A percentile compares a stretch with the other conserved stretches of the same genome.
Conservation (phyloP, 2,888 invertebrate species). For the Coelinius sp. region DNA sequence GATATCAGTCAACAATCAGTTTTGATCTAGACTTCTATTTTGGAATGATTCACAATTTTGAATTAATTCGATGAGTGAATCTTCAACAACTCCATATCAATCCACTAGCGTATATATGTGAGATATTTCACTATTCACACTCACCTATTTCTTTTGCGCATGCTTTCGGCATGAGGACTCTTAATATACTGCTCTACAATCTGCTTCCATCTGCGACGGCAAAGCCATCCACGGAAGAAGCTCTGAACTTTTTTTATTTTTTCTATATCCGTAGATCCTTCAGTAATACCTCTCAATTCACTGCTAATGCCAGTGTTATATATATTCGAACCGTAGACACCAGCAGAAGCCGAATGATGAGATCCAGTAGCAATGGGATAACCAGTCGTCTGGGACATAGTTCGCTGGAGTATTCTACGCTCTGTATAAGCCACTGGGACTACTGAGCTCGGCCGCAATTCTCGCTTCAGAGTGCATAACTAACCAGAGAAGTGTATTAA, state of each 20-base stretch:
- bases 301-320: constrained; percentile 53
- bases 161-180: constrained; percentile 93
- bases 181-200: constrained; percentile 95
- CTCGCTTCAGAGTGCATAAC: constrained; percentile 87
- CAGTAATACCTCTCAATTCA: constrained; percentile 62
- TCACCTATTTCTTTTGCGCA: constrained; percentile 91
- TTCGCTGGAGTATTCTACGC: constrained; percentile 51
- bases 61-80: no score
- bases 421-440: constrained; percentile 51
- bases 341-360: constrained; percentile 41
- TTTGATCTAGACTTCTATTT: no score
- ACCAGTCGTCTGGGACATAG: constrained; percentile 55
- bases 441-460: constrained; percentile 76
- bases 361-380: constrained; percentile 38
- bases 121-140: neutral
- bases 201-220: constrained; percentile 92
- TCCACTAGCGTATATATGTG: neutral
- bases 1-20: no score
- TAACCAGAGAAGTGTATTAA: constrained; percentile 65
- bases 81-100: no score
- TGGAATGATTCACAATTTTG: no score
- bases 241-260: constrained; percentile 93
- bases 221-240: constrained; percentile 94
- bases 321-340: constrained; percentile 43
- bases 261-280: constrained; percentile 82